Evolutionary conservation across 2,888 invertebrate genomes (phyloP), one percentile per base, ranked within the genome.

Genomic region (Pseudococcus longispinus): DNA sequence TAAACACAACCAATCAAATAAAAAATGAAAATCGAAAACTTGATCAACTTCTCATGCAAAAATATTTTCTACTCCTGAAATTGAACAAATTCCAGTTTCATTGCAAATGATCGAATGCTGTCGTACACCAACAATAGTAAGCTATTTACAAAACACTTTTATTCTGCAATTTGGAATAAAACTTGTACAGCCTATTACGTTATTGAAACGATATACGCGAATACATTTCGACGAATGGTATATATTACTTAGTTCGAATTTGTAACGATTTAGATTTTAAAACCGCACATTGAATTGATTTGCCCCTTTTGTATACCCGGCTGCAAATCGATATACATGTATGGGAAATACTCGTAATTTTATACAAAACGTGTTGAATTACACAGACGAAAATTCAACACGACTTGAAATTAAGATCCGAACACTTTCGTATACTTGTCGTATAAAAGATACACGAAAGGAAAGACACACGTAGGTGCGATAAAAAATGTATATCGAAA

Each of bases 221-320:
- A 26, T 65, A 26, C 26, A 6, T 65, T 26, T 65, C 20, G 26
- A 65, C 65, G 70, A 29, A 65, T 37, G 5, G 4, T 29, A 1
- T 11, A 26, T 26, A 11, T 37, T 37, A 37, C 37, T 70, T 65
- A 65, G 23, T 18, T 70, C 70, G 70, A 70, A 70, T 70, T 70
- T 70, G 70, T 32, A 70, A 13, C 70, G 26, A 70, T 70, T 70
- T 70, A 70, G 4, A 70, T 70, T n/a, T 70, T 29, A 70, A 70
- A 70, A 29, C 37, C 37, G 9, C 70, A 15, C 29, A 29, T 0
- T 70, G 29, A 70, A 70, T 29, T 70, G 70, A 70, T 70, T 70
- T 70, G 26, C 29, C 29, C 70, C 70, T 70, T 70, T 70, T 70
- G 29, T 70, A 70, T 70, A 60, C 8, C 9, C 29, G 32, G 13